phyloP scores from a whole-genome alignment of 2,888 invertebrate species.

The Zygaena filipendulae region DNA sequence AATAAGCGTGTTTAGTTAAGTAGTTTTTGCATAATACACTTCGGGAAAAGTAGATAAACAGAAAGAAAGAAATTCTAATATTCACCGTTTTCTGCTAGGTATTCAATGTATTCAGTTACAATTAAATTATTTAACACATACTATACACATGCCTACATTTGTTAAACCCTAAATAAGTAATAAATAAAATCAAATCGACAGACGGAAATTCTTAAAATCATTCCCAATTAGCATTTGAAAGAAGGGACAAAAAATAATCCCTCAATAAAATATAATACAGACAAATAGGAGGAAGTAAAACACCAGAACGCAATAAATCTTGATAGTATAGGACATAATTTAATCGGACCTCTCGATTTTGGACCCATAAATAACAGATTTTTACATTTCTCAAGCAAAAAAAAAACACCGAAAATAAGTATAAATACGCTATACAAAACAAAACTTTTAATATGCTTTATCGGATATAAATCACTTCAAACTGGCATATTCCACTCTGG shows the following conservation, averaged over 20 bases:
- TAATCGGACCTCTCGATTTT: conserved; percentile 65
- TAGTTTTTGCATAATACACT: too few species aligned
- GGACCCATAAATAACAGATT: conserved; percentile 63
- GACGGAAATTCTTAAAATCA: conserved; percentile 6
- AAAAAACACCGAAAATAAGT: too few species aligned
- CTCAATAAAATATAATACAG: conserved; percentile 22
- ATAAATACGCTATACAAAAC: conserved; percentile 50
- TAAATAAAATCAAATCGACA: conserved; percentile 4
- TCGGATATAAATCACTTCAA: conserved; percentile 61
- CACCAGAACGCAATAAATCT: conserved; percentile 50
- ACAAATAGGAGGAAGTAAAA: conserved; percentile 46
- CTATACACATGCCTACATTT: too few species aligned
- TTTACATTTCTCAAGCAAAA: too few species aligned
- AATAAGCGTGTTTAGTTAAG: too few species aligned
- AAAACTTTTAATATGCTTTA: conserved; percentile 64
- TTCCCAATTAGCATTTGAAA: conserved; percentile 18
- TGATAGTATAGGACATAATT: conserved; percentile 56
- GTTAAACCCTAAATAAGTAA: conserved; percentile 6
- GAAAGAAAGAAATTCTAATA: too few species aligned
- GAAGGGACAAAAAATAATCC: conserved; percentile 10
- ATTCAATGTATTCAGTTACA: too few species aligned
- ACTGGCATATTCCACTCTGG: conserved; percentile 62
- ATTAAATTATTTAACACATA: too few species aligned
- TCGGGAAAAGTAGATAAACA: too few species aligned
- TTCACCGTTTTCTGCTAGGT: too few species aligned